Conservation (phyloP, 2,888 invertebrate species). For the Dastarcus helophoroides region DNA sequence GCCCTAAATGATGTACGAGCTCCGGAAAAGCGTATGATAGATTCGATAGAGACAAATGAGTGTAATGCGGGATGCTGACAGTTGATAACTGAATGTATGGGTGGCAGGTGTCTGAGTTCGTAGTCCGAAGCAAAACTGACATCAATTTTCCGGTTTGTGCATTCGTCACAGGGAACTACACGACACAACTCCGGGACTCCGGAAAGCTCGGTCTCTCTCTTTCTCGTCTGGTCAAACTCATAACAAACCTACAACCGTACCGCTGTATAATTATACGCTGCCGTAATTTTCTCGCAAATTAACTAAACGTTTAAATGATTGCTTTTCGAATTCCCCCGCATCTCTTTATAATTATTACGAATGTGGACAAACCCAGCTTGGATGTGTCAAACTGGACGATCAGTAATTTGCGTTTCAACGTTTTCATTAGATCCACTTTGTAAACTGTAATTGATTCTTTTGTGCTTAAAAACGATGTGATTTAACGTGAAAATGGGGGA, state of each 20-base stretch:
- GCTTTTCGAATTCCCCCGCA: not conserved
- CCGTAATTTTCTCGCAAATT: not conserved
- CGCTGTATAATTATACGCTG: conserved; percentile 1
- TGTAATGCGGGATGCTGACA: conserved; percentile 1
- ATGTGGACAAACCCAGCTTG: no score
- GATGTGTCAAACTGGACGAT: no score
- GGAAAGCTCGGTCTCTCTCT: not conserved
- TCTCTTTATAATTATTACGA: no score
- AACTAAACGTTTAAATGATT: conserved; percentile 1
- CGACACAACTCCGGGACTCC: not conserved
- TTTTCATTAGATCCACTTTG: no score
- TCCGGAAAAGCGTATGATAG: no score
- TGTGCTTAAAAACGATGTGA: no score
- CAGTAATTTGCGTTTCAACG: no score
- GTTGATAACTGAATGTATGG: conserved; percentile 1
- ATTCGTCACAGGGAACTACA: conserved; percentile 1
- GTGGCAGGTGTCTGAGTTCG: not conserved
- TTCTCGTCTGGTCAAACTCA: not conserved
- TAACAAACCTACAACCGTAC: not conserved
- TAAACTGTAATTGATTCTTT: no score
- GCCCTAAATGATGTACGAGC: no score
- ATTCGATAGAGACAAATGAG: not conserved
- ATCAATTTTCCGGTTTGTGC: conserved; percentile 4
- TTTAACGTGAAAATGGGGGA: no score
- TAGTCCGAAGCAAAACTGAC: conserved; percentile 1